These are phyloP conservation scores for Ptyas mucosa DNA, from an alignment of 2,113 vertebrate species.

Conservation along the genomic window DNA sequence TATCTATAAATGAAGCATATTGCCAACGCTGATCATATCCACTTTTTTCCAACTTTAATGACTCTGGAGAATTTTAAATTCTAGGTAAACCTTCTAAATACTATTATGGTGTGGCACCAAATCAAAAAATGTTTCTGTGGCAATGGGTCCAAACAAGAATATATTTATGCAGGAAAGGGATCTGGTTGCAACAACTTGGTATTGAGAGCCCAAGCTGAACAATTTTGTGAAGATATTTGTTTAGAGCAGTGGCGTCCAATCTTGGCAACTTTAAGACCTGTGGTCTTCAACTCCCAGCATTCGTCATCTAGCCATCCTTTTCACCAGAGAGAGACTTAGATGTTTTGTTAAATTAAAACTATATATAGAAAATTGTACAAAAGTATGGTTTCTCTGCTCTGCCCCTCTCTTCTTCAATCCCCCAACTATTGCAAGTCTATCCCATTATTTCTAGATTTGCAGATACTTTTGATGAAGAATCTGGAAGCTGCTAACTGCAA, in stretches of 20 bases:
- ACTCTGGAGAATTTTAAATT: not conserved
- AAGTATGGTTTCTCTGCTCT: not conserved
- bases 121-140: not conserved
- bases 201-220: not conserved
- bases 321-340: not conserved
- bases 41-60: not conserved
- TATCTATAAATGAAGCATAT: not conserved
- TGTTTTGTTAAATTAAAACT: not conserved
- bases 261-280: not conserved
- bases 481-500: not conserved
- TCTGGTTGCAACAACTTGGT: not conserved
- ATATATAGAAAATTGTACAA: not conserved
- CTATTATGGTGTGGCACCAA: not conserved
- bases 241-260: too few relatives aligned
- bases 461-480: not conserved
- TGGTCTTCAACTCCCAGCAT: not conserved
- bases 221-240: not conserved
- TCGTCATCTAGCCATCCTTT: not conserved
- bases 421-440: not conserved
- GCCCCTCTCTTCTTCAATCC: not conserved
- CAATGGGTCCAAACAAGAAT: not conserved
- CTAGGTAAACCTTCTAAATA: not conserved
- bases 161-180: not conserved
- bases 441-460: not conserved
- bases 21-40: too few relatives aligned